These are phyloP conservation scores for Tonatia bakeri DNA, from an alignment of 2,113 vertebrate species.

Conservation along the genomic window DNA sequence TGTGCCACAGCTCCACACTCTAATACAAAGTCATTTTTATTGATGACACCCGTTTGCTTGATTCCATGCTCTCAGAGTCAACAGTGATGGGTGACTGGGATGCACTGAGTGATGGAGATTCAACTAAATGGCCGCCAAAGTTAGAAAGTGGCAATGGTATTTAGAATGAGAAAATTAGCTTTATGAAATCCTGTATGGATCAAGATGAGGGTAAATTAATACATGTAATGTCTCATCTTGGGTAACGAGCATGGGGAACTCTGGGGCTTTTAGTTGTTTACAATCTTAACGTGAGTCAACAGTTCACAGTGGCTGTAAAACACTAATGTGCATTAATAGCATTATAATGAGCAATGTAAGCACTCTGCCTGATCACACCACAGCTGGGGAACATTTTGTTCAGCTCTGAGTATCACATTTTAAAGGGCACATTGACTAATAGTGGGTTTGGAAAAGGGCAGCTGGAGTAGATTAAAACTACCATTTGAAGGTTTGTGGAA, in stretches of 20 bases:
- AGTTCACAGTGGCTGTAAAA: neutral
- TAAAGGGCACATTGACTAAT: neutral
- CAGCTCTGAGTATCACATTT: neutral
- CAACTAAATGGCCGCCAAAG: neutral
- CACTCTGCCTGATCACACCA: neutral
- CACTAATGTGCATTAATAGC: neutral
- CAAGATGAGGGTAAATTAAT: neutral
- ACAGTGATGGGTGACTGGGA: neutral
- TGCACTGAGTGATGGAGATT: neutral
- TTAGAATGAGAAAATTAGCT: neutral
- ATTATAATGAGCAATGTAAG: neutral
- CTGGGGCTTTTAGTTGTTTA: neutral
- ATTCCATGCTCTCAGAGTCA: neutral
- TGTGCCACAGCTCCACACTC: neutral
- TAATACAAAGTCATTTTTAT: neutral
- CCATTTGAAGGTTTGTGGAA: neutral
- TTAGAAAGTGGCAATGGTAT: neutral
- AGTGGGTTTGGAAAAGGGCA: neutral
- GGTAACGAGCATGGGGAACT: neutral
- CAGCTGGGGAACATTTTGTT: neutral
- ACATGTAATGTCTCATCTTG: neutral
- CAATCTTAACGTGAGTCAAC: neutral
- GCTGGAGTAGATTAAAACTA: neutral
- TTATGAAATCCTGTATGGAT: neutral
- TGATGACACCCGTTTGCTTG: neutral